These are phyloP conservation scores for Daboia siamensis DNA, from an alignment of 2,113 vertebrate species.

Conservation along the genomic window DNA sequence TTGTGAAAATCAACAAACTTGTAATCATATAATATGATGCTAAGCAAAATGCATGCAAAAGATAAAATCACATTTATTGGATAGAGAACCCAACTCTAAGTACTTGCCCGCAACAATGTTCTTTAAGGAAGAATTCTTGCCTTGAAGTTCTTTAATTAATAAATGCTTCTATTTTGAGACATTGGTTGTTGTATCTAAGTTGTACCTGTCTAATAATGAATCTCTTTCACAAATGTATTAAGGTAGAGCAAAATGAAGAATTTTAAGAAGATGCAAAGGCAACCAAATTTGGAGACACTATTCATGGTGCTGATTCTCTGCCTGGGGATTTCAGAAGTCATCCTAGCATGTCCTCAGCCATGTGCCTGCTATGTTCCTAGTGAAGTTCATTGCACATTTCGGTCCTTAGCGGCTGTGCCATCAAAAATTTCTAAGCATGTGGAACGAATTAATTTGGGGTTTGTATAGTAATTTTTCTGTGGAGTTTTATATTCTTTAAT, in stretches of 20 bases:
- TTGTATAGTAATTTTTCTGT: slow-evolving; percentile 37
- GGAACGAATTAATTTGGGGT: slow-evolving; percentile 93
- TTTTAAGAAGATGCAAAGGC: slow-evolving; percentile 37
- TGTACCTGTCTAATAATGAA: neutral
- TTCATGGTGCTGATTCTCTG: slow-evolving; percentile 69
- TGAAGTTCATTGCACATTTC: slow-evolving; percentile 93
- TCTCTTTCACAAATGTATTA: slow-evolving; percentile 16
- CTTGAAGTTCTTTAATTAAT: neutral
- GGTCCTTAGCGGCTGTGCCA: slow-evolving; percentile 80
- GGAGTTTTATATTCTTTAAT: rapidly evolving
- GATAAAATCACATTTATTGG: neutral
- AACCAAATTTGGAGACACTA: slow-evolving; percentile 40
- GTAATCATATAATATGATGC: neutral
- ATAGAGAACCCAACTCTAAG: neutral
- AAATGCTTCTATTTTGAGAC: neutral
- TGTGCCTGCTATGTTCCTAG: slow-evolving; percentile 86
- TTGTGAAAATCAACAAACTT: neutral
- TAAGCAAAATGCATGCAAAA: neutral
- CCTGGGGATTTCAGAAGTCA: neutral
- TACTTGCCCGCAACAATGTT: neutral
- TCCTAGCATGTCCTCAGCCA: slow-evolving; percentile 74
- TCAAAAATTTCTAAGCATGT: slow-evolving; percentile 68
- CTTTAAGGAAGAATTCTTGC: too few relatives aligned
- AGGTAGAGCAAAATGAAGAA: slow-evolving; percentile 26
- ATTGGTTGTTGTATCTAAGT: neutral